Evolutionary conservation across 2,888 invertebrate genomes (phyloP), one percentile per base, ranked within the genome.

Genomic region (Maniola hyperantus): DNA sequence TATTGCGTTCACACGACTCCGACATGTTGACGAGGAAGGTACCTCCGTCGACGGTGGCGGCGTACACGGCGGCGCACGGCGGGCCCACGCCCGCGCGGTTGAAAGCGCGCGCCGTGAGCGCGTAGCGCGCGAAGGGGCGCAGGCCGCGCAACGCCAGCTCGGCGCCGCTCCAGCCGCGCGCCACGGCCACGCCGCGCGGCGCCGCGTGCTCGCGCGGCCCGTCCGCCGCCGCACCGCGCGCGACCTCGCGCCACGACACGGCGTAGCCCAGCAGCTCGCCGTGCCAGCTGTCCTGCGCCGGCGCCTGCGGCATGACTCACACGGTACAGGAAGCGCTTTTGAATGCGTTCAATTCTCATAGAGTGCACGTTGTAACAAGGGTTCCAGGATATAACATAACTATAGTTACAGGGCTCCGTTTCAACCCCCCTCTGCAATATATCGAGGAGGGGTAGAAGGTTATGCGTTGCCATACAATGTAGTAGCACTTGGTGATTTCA

Each of bases 31-130:
- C n/a, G n/a, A n/a, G n/a, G n/a, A n/a, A 6, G 34, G n/a, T 80
- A 95, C 95, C 95, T 84, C 97, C 97, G 85, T 97, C 97, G 46
- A 96, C 94, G 5, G 97, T 97, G 48, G 95, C 94, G 10, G 96
- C 96, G 75, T 95, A 93, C 11, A 96, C 92, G 36, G 94, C 93
- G 0, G 94, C 93, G 59, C 97, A 96, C 71, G 95, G 93, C 0
- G 97, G 97, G 0, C 97, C 97, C 50, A 95, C 94, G 13, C 97
- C 97, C 60, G 97, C 95, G 71, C 95, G 94, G 85, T 97, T 97
- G 83, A 96, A 96, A 5, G 97, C 97, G 75, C 96, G 95, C 64
- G 97, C 94, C 15, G 94, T 92, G 36, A 98, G 93, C 69, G 95
- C 95, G 88, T 97, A 97, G 72, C 96, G 94, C 0, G 97, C 95